Conservation (phyloP, 1,140 invertebrate species). For the Cotesia glomerata region DNA sequence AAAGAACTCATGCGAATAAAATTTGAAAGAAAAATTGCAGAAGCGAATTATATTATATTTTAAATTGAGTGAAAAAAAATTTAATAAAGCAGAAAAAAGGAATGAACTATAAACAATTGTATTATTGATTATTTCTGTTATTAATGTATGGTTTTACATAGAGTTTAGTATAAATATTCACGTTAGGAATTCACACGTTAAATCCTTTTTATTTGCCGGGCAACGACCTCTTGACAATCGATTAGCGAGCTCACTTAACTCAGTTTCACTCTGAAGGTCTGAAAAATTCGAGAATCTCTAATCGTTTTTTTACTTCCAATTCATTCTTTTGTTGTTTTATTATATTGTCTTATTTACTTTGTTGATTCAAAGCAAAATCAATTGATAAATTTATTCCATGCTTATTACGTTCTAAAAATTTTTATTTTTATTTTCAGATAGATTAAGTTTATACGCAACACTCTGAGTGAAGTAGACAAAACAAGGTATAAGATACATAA, state of each 20-base stretch:
- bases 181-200: background rate
- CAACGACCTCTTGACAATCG: constrained; percentile 11
- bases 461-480: background rate
- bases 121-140: background rate
- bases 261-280: background rate
- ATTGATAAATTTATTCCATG: background rate
- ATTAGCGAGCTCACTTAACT: constrained; percentile 13
- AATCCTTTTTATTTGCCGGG: background rate
- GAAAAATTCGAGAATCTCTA: background rate
- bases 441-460: background rate
- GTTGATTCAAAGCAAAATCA: background rate
- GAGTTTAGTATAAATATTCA: background rate
- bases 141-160: background rate
- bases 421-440: background rate
- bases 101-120: background rate
- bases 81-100: no score
- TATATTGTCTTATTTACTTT: background rate
- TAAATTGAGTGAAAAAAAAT: no score
- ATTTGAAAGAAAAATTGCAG: no score
- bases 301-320: background rate
- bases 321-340: background rate
- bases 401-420: background rate
- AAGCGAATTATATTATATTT: no score
- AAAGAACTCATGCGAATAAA: no score
- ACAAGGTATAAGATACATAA: no score